phyloP scores from a whole-genome alignment of 2,797 vertebrate genomes.

The Clarias pachynema region DNA sequence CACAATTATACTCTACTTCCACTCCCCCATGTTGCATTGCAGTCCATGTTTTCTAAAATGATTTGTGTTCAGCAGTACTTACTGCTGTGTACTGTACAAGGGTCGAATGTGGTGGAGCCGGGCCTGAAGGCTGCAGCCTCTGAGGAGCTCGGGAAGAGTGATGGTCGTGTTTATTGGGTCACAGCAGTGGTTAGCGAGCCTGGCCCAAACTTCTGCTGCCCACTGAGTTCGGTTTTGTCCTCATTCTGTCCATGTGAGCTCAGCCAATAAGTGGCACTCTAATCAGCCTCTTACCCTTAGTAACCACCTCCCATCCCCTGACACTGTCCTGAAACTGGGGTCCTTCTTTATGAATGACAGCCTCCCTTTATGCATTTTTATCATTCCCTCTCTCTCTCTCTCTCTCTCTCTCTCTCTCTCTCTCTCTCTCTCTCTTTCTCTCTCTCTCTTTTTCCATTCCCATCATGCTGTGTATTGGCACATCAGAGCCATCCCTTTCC shows the following conservation, averaged over 20 bases:
- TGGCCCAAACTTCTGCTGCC: slow-evolving; percentile 51
- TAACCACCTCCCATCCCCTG: slow-evolving; percentile 42
- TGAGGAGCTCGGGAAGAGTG: slow-evolving; percentile 46
- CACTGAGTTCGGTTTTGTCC: slow-evolving; percentile 57
- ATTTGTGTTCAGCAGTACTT: slow-evolving; percentile 24
- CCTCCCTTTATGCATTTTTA: slow-evolving; percentile 34
- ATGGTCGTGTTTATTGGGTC: slow-evolving; percentile 52
- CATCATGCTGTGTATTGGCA: slow-evolving; percentile 67
- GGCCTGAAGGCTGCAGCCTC: slow-evolving; percentile 33
- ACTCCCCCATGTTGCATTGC: neutral
- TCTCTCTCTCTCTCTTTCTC: slow-evolving; percentile 35
- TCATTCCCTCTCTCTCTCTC: slow-evolving; percentile 2
- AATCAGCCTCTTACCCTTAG: slow-evolving; percentile 51
- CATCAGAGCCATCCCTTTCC: slow-evolving; percentile 55
- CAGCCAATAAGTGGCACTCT: slow-evolving; percentile 48
- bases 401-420: neutral
- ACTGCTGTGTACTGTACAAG: slow-evolving; percentile 29
- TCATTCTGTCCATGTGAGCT: slow-evolving; percentile 52
- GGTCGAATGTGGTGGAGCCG: slow-evolving; percentile 10
- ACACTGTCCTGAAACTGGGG: slow-evolving; percentile 27
- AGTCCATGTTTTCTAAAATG: slow-evolving; percentile 24
- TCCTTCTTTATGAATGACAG: slow-evolving; percentile 50
- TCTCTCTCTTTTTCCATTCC: slow-evolving; percentile 55
- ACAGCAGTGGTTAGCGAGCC: slow-evolving; percentile 47
- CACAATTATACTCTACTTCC: neutral